These are phyloP conservation scores for Rhopalosiphum padi DNA, from an alignment of 1,140 invertebrate genomes.

Conservation along the genomic window DNA sequence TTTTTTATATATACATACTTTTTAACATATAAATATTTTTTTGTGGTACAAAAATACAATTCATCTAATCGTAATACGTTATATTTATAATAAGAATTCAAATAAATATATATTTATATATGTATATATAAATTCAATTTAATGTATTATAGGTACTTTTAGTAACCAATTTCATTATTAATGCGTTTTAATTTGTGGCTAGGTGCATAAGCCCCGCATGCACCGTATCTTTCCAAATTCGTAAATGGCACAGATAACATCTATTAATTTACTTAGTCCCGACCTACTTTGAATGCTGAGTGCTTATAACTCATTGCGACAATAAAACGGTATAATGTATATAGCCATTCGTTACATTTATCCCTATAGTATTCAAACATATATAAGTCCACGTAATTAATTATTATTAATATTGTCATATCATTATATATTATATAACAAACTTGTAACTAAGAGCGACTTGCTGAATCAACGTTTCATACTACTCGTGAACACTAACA, in stretches of 20 bases:
- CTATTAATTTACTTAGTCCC: background rate
- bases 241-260: constrained; percentile 1
- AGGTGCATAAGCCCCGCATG: background rate
- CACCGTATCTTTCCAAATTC: background rate
- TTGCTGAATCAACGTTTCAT: background rate
- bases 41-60: background rate
- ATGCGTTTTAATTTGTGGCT: background rate
- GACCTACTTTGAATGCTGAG: constrained; percentile 1
- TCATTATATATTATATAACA: constrained; percentile 7
- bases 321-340: background rate
- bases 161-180: background rate
- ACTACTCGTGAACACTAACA: background rate
- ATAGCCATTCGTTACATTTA: background rate
- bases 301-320: background rate
- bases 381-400: background rate
- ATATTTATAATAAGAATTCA: background rate
- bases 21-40: background rate
- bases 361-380: background rate
- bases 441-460: background rate
- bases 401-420: constrained; percentile 10
- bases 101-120: background rate
- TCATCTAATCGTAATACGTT: background rate
- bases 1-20: background rate
- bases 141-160: background rate
- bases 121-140: background rate